These are phyloP conservation scores for Epizoanthus scotinus DNA, from an alignment of 92 coral and sea anemone genomes.

Conservation along the genomic window DNA sequence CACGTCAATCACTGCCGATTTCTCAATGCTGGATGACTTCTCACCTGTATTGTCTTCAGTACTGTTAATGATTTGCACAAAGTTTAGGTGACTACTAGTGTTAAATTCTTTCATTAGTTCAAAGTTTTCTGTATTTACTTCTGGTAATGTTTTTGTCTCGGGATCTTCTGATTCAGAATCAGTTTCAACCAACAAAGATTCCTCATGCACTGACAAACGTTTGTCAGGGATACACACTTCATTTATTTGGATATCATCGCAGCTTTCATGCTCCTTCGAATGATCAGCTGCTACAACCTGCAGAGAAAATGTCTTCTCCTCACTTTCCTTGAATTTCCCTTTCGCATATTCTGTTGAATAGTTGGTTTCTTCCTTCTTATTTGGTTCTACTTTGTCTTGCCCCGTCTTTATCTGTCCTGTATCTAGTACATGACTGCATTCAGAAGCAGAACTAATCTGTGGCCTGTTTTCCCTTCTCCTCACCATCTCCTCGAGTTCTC, in stretches of 20 bases:
- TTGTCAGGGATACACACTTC: not conserved
- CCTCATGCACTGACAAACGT: not conserved
- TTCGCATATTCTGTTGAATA: not conserved
- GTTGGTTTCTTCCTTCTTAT: not conserved
- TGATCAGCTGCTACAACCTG: not conserved
- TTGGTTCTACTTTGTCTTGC: not conserved
- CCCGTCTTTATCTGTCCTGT: not conserved
- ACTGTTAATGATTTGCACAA: not conserved
- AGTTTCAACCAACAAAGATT: not conserved
- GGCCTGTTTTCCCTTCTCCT: constrained; percentile 40
- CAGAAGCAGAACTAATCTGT: constrained; percentile 1
- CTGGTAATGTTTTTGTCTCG: not conserved
- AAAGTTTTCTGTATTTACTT: not conserved
- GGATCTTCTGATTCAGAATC: constrained; percentile 1
- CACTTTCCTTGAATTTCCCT: not conserved
- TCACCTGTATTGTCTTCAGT: not conserved
- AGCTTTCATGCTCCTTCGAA: not conserved
- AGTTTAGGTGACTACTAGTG: not conserved
- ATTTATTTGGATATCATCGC: not conserved
- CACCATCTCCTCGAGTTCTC: constrained; percentile 50
- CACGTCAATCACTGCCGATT: not conserved
- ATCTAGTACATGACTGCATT: not conserved
- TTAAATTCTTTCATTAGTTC: not conserved
- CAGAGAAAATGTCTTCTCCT: not conserved
- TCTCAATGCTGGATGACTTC: not conserved